Base-by-base conservation (phyloP, 2,888 invertebrate genomes). In the Dione juno region DNA sequence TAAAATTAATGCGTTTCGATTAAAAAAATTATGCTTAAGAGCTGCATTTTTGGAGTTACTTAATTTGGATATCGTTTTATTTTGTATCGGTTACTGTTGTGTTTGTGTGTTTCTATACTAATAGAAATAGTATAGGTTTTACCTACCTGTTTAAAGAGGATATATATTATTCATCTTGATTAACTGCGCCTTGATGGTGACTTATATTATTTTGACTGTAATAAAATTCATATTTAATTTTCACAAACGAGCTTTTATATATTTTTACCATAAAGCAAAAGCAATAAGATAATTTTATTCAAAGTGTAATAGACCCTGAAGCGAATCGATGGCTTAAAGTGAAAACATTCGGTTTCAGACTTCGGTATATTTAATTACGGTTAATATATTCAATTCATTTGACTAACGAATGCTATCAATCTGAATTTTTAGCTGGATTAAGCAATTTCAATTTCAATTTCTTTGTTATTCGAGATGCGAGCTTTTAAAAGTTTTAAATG, bases 301-400 rank as follows among this genome's bases (percentile, higher is more conserved):
- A 64, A 64, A 64, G 50, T 40, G 48, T 64, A 64, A 61, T 35
- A 61, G 61, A 61, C 35, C 64, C 37, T 50, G 48, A 37, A 19
- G 19, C 40, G 19, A 50, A 10, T 50, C 57, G 16, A 37, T 7
- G 57, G 57, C 6, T 16, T 57, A 37, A 57, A 48, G 35, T 37
- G 1, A 53, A 63, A 68, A 63, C 63, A 68, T 45, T 68, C 41
- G 52, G 50, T 52, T 59, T 59, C 41, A 52, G n/a, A 40, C n/a
- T 19, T 19, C 64, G 8, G 61, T 50, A 54, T 68, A 68, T 68
- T 68, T 68, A 68, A 68, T 68, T 63, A 63, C 61, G 37, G 43
- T 45, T 68, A 68, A 68, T 68, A 53, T 61, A 68, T 68, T 68
- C 61, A 53, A 68, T 63, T 68, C 53, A 52, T 68, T 68, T 45